These are phyloP conservation scores for Diabrotica balteata DNA, from an alignment of 2,888 invertebrate species.

Conservation along the genomic window DNA sequence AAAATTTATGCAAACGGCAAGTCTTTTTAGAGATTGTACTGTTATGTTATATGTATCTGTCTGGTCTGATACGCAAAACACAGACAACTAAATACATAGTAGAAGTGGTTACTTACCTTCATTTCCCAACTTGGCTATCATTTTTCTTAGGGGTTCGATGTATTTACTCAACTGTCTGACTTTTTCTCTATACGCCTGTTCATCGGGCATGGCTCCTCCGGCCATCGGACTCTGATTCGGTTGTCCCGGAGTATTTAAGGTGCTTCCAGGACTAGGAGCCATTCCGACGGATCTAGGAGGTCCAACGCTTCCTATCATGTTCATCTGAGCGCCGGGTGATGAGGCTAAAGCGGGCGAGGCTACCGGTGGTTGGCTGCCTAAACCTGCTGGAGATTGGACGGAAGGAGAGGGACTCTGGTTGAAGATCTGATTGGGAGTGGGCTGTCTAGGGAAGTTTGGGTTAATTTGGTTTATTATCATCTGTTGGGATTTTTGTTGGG, in stretches of 20 bases:
- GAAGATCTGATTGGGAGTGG: constrained; percentile 78
- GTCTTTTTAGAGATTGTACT: neutral
- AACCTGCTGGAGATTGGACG: constrained; percentile 72
- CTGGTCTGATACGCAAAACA: no score
- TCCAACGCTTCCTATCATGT: constrained; percentile 63
- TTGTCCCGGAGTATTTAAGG: constrained; percentile 77
- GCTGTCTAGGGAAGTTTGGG: constrained; percentile 64
- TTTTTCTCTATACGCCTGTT: constrained; percentile 91
- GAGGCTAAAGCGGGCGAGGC: constrained; percentile 74
- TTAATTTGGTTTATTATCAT: constrained; percentile 40
- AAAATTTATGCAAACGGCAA: no score
- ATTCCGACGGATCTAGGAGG: constrained; percentile 68
- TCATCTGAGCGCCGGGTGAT: constrained; percentile 72
- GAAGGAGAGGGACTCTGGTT: constrained; percentile 83
- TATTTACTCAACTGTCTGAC: constrained; percentile 92
- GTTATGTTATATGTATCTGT: no score
- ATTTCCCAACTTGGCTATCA: constrained; percentile 87
- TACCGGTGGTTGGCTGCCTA: constrained; percentile 60
- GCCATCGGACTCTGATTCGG: constrained; percentile 65
- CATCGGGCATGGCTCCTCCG: constrained; percentile 76
- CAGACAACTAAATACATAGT: constrained; percentile 34
- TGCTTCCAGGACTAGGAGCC: constrained; percentile 83
- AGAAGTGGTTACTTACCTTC: constrained; percentile 67
- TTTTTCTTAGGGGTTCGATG: constrained; percentile 88
- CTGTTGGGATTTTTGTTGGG: constrained; percentile 38